Base-by-base conservation (phyloP, 2,888 invertebrate genomes). In the Epistrophe grossulariae region DNA sequence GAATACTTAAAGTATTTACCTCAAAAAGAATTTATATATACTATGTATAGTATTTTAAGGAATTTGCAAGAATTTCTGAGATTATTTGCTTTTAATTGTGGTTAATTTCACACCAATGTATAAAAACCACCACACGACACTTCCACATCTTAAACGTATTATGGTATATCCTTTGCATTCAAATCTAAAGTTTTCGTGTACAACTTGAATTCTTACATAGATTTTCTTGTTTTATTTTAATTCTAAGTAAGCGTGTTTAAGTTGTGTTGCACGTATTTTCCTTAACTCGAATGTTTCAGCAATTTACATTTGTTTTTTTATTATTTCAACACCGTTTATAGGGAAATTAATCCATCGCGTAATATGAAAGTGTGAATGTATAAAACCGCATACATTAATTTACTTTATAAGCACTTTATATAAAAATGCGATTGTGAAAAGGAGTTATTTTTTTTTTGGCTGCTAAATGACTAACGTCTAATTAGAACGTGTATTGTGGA, bases 401-500 rank as follows among this genome's bases (percentile, higher is more conserved):
- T 35, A 66, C 40, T 59, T 40, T 28, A 50, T 66, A 9, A 35
- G 40, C 15, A 50, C 68, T 59, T 59, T 17, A 15, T 31, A 50
- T 19, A 68, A 15, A 68, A 50, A 50, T 79, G 57, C 10, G 57
- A 11, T 31, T 62, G 35, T 35, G 31, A 43, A 15, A 38, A 35
- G 55, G 7, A 8, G 13, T 68, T 24, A 24, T 24, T 24, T 24
- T 24, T 24, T 60, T 35, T 35, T 2, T 60, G 45, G 28, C 17
- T 35, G 45, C 52, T 57, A 78, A 70, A 59, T 60, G 68, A 59
- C 19, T 38, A 15, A 60, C 19, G 31, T 35, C 43, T 24, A 77
- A 70, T 77, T 77, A 24, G 1, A 70, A 62, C 77, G 57, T 59
- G 43, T 77, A 31, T 48, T 60, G 28, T 31, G 24, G 52, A 57